A percentile compares a stretch with the other conserved stretches of the same genome.
Conservation (phyloP, 2,888 invertebrate genomes). For the Pediacus dermestoides region DNA sequence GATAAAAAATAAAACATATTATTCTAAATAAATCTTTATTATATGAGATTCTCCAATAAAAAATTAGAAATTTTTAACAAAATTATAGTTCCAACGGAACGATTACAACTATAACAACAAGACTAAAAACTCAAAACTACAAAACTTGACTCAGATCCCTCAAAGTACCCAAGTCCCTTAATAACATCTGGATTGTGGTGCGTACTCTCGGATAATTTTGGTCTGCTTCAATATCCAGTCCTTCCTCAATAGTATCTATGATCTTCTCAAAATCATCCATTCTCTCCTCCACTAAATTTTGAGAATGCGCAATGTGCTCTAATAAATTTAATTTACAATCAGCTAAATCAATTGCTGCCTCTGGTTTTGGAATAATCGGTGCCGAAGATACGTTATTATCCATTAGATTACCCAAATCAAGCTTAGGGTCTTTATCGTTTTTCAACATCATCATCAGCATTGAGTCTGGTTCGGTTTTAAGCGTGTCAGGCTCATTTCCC, state of each 20-base stretch:
- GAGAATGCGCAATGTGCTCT: slow-evolving; percentile 73
- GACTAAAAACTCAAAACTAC: too few relatives aligned
- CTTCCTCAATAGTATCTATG: slow-evolving; percentile 64
- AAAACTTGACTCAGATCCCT: slow-evolving; percentile 43
- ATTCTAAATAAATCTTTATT: too few relatives aligned
- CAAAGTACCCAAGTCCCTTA: slow-evolving; percentile 69
- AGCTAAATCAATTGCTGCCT: slow-evolving; percentile 75
- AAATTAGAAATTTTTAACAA: too few relatives aligned
- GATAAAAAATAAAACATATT: too few relatives aligned
- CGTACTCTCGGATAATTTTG: slow-evolving; percentile 63
- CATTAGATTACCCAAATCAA: slow-evolving; percentile 37
- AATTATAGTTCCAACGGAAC: too few relatives aligned
- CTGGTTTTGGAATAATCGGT: slow-evolving; percentile 66
- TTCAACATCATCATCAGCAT: slow-evolving; percentile 43
- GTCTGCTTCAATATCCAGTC: slow-evolving; percentile 57
- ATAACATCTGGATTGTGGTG: slow-evolving; percentile 70
- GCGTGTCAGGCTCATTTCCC: slow-evolving; percentile 26
- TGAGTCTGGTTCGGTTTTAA: slow-evolving; percentile 32
- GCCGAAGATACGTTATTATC: slow-evolving; percentile 30
- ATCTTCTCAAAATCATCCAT: slow-evolving; percentile 73
- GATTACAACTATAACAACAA: too few relatives aligned
- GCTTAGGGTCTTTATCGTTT: slow-evolving; percentile 30
- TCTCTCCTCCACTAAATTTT: slow-evolving; percentile 66
- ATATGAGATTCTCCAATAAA: too few relatives aligned
- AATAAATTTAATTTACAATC: slow-evolving; percentile 75